Conservation (phyloP, 1,140 invertebrate species). For the Heliconius congener region DNA sequence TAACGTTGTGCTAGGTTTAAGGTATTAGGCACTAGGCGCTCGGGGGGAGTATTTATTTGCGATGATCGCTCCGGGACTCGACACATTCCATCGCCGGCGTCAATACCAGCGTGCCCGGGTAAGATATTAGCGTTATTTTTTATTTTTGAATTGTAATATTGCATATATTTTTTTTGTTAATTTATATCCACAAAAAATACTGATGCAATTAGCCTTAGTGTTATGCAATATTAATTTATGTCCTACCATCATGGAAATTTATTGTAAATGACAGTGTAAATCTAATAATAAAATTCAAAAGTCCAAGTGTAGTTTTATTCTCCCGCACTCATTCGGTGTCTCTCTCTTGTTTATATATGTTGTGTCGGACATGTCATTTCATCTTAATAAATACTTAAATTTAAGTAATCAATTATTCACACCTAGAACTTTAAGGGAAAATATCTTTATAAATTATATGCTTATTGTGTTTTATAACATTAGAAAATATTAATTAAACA, state of each 20-base stretch:
- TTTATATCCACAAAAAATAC: conserved; percentile 80
- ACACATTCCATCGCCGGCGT: conserved; percentile 18
- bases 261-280: conserved; percentile 82
- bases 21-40: conserved; percentile 58
- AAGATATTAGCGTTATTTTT: conserved; percentile 81
- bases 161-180: conserved; percentile 77
- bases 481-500: conserved; percentile 2
- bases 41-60: conserved; percentile 50
- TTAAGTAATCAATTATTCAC: conserved; percentile 14
- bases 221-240: conserved; percentile 81
- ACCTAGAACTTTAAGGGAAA: conserved; percentile 3
- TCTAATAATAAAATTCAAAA: conserved; percentile 81
- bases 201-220: conserved; percentile 80
- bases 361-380: background rate
- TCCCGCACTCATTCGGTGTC: background rate
- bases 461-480: conserved; percentile 15
- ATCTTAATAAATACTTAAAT: background rate
- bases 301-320: conserved; percentile 49
- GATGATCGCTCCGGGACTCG: conserved; percentile 24
- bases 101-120: conserved; percentile 66
- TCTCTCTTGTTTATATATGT: background rate
- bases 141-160: conserved; percentile 80
- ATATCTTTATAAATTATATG: conserved; percentile 15
- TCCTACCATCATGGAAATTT: conserved; percentile 81
- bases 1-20: conserved; percentile 77